Conservation (phyloP, 2,113 vertebrate genomes). For the Bostrychus sinensis region DNA sequence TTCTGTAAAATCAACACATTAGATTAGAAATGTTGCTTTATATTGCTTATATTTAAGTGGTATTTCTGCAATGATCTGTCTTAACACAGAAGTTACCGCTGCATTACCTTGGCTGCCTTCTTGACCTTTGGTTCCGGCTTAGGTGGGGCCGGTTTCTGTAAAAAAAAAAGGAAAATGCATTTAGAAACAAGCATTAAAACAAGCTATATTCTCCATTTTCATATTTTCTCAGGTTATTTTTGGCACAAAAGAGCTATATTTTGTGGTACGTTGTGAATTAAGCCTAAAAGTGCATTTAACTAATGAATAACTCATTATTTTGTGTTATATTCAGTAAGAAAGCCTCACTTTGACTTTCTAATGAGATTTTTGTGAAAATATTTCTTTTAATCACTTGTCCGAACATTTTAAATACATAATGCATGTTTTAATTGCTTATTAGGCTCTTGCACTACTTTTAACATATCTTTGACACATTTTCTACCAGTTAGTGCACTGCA, state of each 20-base stretch:
- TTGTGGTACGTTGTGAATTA: neutral
- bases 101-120: conserved; percentile 88
- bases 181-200: neutral
- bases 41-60: too few species aligned
- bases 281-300: neutral
- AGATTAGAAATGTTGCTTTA: neutral
- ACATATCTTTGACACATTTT: neutral
- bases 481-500: neutral
- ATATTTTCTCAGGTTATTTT: neutral
- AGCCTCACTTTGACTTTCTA: neutral
- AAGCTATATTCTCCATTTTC: neutral
- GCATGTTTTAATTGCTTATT: neutral
- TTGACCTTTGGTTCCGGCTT: conserved; percentile 88
- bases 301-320: neutral
- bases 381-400: neutral
- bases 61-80: neutral
- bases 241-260: neutral
- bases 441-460: neutral
- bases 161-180: neutral
- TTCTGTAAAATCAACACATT: conserved; percentile 77
- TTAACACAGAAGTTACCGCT: neutral
- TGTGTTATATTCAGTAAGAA: neutral
- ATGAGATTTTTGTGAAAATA: neutral
- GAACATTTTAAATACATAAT: neutral
- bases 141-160: conserved; percentile 82